Conservation (phyloP, 2,113 vertebrate genomes). For the Cnemophilus loriae region DNA sequence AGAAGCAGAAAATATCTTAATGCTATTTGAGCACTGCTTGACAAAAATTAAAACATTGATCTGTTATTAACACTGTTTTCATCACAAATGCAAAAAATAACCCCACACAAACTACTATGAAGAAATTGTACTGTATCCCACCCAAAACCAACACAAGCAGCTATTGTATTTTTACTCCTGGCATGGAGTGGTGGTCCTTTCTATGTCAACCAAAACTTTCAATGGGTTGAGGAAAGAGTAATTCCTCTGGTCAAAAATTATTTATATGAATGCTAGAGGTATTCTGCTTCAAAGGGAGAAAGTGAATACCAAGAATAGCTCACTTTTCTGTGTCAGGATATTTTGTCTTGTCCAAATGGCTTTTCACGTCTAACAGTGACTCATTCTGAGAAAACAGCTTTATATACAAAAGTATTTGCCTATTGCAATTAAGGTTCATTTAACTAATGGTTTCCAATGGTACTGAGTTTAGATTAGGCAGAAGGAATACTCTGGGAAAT, state of each 20-base stretch:
- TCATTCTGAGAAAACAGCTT: not conserved
- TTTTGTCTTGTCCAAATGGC: not conserved
- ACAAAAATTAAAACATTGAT: not conserved
- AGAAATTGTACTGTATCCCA: not conserved
- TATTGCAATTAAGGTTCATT: not conserved
- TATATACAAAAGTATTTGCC: not conserved
- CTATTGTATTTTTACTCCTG: not conserved
- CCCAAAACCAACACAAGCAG: not conserved
- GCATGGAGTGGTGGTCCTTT: not conserved
- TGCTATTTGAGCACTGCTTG: not conserved
- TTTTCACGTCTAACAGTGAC: not conserved
- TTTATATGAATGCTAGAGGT: not conserved
- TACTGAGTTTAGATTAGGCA: not conserved
- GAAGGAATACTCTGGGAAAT: not conserved
- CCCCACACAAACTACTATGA: rapidly evolving
- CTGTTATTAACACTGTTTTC: not conserved
- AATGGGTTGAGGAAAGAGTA: not conserved
- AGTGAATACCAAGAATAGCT: not conserved
- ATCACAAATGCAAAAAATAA: not conserved
- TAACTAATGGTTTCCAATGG: not conserved
- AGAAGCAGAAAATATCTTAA: not conserved
- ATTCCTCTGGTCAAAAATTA: not conserved
- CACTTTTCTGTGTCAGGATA: not conserved
- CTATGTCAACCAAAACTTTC: not conserved
- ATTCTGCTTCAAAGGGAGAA: not conserved